phyloP scores from a whole-genome alignment of 2,113 vertebrate genomes.

The Pluvianellus socialis region DNA sequence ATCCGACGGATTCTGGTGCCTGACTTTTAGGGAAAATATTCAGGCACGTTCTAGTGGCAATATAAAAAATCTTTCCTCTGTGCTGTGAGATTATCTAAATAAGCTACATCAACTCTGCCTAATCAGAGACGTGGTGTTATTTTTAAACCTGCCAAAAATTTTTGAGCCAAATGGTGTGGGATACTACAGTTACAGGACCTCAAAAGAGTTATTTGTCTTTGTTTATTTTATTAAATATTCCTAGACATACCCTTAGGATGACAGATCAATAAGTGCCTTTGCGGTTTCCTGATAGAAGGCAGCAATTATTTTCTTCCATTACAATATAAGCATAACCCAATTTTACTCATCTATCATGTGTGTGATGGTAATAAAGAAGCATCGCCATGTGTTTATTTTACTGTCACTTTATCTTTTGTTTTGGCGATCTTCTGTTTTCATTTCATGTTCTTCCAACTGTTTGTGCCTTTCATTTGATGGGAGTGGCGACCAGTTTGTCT shows the following conservation, averaged over 20 bases:
- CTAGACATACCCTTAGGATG: conserved; percentile 65
- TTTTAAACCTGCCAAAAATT: conserved; percentile 63
- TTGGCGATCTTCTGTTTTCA: conserved; percentile 57
- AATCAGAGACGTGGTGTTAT: conserved; percentile 57
- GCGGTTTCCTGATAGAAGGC: conserved; percentile 77
- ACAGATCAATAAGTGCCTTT: conserved; percentile 79
- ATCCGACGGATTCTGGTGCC: neutral
- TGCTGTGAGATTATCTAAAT: conserved; percentile 38
- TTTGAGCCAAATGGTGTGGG: conserved; percentile 53
- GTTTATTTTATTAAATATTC: conserved; percentile 81
- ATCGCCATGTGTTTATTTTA: conserved; percentile 68
- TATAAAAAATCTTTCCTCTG: conserved; percentile 22
- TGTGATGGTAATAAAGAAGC: conserved; percentile 66
- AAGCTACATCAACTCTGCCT: conserved; percentile 37
- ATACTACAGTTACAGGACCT: conserved; percentile 48
- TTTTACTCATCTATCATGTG: conserved; percentile 77
- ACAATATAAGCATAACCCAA: conserved; percentile 73
- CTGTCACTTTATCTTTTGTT: conserved; percentile 56
- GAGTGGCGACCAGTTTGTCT: conserved; percentile 21
- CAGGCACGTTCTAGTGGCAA: neutral
- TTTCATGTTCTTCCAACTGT: conserved; percentile 28
- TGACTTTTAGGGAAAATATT: conserved; percentile 10
- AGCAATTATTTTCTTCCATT: conserved; percentile 81
- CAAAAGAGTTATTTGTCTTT: conserved; percentile 74
- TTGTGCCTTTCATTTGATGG: conserved; percentile 25